These are phyloP conservation scores for Gobio occitaniae DNA, from an alignment of 2,797 vertebrate species.

Conservation along the genomic window DNA sequence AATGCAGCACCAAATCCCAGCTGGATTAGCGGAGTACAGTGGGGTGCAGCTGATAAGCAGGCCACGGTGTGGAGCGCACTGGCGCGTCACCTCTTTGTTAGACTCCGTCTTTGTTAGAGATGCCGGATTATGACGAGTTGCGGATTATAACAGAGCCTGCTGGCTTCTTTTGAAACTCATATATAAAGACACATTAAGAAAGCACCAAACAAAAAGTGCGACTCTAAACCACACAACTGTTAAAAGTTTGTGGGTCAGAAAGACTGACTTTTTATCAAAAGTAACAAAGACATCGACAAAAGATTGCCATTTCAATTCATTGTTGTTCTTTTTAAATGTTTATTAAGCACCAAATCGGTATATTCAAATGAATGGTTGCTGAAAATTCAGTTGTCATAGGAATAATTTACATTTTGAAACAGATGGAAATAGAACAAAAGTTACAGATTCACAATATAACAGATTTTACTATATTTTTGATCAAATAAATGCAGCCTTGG, in stretches of 20 bases:
- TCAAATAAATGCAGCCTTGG: background rate
- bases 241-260: background rate
- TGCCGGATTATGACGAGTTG: constrained; percentile 17
- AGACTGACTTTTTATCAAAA: background rate
- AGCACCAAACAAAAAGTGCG: constrained; percentile 4
- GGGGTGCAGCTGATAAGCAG: constrained; percentile 31
- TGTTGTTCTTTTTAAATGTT: no score
- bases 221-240: background rate
- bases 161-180: constrained; percentile 24
- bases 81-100: constrained; percentile 60
- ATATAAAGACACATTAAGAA: constrained; percentile 6
- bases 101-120: background rate
- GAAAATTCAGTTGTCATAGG: background rate
- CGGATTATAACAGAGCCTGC: constrained; percentile 31
- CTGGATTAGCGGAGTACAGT: constrained; percentile 49
- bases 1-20: constrained; percentile 12
- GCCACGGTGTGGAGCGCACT: constrained; percentile 32
- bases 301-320: no score
- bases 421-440: background rate
- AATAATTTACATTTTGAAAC: background rate
- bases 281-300: no score
- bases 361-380: background rate
- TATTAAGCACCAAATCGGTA: background rate
- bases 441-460: background rate
- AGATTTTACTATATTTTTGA: background rate